Evolutionary conservation across 1,140 invertebrate genomes (phyloP).

Genomic region (Ceratina japonica): DNA sequence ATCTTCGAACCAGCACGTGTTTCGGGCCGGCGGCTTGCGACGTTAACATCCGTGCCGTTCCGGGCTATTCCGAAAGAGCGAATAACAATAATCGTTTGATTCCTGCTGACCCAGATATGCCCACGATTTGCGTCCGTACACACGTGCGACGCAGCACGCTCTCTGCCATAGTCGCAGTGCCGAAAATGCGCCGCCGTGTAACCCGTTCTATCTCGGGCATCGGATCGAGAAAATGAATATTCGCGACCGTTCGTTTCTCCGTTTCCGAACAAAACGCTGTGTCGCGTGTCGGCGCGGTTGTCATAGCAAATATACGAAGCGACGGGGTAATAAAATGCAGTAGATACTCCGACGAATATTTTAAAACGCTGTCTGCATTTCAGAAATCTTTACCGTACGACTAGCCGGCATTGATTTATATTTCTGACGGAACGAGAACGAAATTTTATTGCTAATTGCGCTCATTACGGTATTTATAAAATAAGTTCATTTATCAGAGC

Average conservation of each 20-base stretch:
- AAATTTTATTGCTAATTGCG: too few species aligned
- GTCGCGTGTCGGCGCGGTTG: too few species aligned
- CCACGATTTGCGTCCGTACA: constrained; percentile 36
- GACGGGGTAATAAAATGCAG: too few species aligned
- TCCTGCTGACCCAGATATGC: constrained; percentile 48
- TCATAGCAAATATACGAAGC: too few species aligned
- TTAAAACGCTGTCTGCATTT: too few species aligned
- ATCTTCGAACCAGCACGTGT: background rate
- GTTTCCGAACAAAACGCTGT: background rate
- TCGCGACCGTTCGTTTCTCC: background rate
- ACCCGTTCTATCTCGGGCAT: constrained; percentile 34
- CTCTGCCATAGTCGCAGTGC: background rate
- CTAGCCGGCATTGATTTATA: too few species aligned
- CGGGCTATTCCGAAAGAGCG: constrained; percentile 63
- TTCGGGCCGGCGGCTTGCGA: constrained; percentile 23
- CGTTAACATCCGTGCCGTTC: constrained; percentile 63
- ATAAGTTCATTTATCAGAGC: too few species aligned
- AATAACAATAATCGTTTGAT: constrained; percentile 72
- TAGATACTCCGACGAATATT: too few species aligned
- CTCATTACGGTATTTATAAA: too few species aligned
- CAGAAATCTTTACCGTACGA: too few species aligned
- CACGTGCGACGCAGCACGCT: background rate
- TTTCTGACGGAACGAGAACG: too few species aligned
- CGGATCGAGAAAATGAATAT: constrained; percentile 20
- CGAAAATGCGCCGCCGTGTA: background rate